These are phyloP conservation scores for Spilogale gracilis DNA, from an alignment of 2,113 vertebrate genomes.

Conservation along the genomic window DNA sequence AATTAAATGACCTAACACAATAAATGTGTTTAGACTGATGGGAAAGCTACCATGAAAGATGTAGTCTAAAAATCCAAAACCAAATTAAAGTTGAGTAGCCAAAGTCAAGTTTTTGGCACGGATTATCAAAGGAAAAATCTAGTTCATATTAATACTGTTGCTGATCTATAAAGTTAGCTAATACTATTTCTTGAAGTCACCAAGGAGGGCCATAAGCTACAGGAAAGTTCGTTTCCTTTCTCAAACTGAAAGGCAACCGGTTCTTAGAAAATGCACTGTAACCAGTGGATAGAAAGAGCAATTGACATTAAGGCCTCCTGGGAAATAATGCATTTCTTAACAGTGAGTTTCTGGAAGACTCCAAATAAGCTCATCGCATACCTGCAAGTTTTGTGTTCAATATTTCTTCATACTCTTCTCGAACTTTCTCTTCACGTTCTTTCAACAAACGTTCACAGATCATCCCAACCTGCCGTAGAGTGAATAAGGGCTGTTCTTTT, in stretches of 20 bases:
- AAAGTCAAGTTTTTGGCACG: not conserved
- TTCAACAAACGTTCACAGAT: constrained; percentile 99
- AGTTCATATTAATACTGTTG: not conserved
- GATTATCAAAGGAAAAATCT: not conserved
- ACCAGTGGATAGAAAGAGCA: not conserved
- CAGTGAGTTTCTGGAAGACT: not conserved
- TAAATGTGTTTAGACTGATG: not conserved
- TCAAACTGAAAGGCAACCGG: constrained; percentile 43
- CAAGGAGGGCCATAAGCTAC: not conserved
- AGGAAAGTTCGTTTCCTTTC: not conserved
- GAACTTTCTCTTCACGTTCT: constrained; percentile 98
- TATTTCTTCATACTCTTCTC: constrained; percentile 99
- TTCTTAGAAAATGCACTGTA: not conserved
- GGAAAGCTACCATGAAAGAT: not conserved
- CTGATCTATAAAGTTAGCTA: not conserved
- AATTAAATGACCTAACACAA: not conserved
- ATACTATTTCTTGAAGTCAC: not conserved
- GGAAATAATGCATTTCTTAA: constrained; percentile 49
- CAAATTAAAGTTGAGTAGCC: not conserved
- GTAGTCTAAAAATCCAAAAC: not conserved
- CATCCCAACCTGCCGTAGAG: constrained; percentile 98
- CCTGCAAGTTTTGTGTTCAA: constrained; percentile 98
- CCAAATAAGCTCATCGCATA: constrained; percentile 80
- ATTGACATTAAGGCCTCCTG: not conserved
- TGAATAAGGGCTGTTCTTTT: constrained; percentile 98